These are phyloP conservation scores for Drosophila takahashii DNA, from an alignment of 1,140 invertebrate species.

Conservation along the genomic window DNA sequence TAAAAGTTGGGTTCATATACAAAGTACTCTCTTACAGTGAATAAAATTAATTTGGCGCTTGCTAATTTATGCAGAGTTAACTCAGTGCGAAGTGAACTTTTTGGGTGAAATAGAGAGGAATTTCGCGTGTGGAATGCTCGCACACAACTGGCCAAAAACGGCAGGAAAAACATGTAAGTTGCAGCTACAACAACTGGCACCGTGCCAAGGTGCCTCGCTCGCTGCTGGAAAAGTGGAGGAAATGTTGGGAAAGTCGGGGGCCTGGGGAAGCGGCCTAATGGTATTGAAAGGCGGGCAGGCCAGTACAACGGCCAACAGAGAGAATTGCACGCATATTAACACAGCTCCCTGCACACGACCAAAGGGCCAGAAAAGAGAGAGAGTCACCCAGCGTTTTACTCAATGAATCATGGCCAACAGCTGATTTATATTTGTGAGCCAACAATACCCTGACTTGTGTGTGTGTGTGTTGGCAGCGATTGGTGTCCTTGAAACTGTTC, in stretches of 20 bases:
- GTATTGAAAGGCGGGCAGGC: slow-evolving; percentile 66
- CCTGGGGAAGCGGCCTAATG: slow-evolving; percentile 44
- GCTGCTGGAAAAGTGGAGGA: neutral
- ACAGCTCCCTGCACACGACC: slow-evolving; percentile 28
- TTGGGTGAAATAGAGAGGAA: slow-evolving; percentile 22
- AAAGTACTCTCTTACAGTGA: slow-evolving; percentile 16
- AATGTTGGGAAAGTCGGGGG: slow-evolving; percentile 1
- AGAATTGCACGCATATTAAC: slow-evolving; percentile 64
- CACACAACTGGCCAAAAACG: slow-evolving; percentile 24
- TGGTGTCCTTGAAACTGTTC: slow-evolving; percentile 79
- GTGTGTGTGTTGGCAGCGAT: slow-evolving; percentile 64
- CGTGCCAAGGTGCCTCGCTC: slow-evolving; percentile 49
- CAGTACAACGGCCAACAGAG: slow-evolving; percentile 62
- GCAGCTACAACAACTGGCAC: slow-evolving; percentile 42
- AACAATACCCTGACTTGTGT: slow-evolving; percentile 6
- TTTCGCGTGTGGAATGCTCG: slow-evolving; percentile 23
- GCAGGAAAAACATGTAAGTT: slow-evolving; percentile 28
- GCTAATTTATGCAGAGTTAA: slow-evolving; percentile 33
- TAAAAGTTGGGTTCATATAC: slow-evolving; percentile 4
- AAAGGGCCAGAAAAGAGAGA: slow-evolving; percentile 22
- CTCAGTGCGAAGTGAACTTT: slow-evolving; percentile 14
- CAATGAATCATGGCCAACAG: slow-evolving; percentile 80
- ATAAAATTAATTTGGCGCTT: slow-evolving; percentile 21
- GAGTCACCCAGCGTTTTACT: slow-evolving; percentile 62
- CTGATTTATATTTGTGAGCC: slow-evolving; percentile 77